Base-by-base conservation (phyloP, 2,888 invertebrate species). In the Diadromus collaris region DNA sequence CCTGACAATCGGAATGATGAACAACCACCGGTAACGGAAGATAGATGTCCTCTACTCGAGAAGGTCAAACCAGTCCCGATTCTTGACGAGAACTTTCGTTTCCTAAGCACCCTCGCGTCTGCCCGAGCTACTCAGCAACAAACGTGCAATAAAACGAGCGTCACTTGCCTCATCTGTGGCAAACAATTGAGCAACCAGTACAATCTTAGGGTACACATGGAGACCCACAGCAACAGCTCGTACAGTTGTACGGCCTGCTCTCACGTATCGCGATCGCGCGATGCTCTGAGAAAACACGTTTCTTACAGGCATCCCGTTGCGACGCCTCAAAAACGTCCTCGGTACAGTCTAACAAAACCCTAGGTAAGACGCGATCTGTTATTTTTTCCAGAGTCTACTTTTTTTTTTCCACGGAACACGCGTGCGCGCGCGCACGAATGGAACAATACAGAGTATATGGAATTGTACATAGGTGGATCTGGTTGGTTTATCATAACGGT, bases 111-210 rank as follows among this genome's bases (percentile, higher is more conserved):
- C 5, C 32, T 61, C 7, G 34, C 74, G 7, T 51, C 75, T 5
- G 27, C 70, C 1, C 77, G 79, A 27, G 54, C 56, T 32, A 48
- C 58, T 16, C 80, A 80, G 44, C 79, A 71, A 65, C 79, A 80
- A 21, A 78, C 65, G 13, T 90, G 89, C 67, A 90, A 90, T 74
- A 90, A 90, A 76, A 90, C 90, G 21, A 90, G 93, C 86, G 94
- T 95, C 6, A 94, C 95, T 19, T 97, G 97, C 90, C 94, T 95
- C 78, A 94, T 97, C 68, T 97, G 97, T 91, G 95, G 96, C 88
- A 97, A 97, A 90, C 96, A 96, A 76, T 92, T 97, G 64, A 97
- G 96, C 90, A 97, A 97, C 91, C 97, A 97, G 90, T 97, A 97
- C 92, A 97, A 97, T 90, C 91, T 97, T 85, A 93, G 97, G 78